These are phyloP conservation scores for Sclerodermus sp. DNA, from an alignment of 2,888 invertebrate species.

Conservation along the genomic window DNA sequence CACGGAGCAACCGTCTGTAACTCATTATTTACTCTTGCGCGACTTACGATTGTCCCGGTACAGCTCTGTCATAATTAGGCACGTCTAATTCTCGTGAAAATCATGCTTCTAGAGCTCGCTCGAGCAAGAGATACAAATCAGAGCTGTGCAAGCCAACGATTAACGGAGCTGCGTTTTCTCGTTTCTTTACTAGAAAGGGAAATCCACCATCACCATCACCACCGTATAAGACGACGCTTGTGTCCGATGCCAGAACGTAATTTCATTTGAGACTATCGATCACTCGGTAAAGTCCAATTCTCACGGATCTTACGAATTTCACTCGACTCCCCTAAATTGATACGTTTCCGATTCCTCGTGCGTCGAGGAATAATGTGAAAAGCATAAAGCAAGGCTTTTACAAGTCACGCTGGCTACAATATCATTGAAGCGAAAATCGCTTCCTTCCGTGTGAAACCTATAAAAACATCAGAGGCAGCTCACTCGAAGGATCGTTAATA, in stretches of 20 bases:
- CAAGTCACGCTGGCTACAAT: constrained; percentile 26
- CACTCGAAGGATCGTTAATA: too few relatives aligned
- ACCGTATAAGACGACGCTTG: too few relatives aligned
- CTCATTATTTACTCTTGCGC: constrained; percentile 25
- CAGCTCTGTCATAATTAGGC: constrained; percentile 35
- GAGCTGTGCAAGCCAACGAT: constrained; percentile 41
- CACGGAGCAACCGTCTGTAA: constrained; percentile 22
- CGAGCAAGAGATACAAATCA: constrained; percentile 41
- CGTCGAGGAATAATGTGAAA: background rate
- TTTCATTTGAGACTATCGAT: too few relatives aligned
- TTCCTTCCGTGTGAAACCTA: constrained; percentile 34
- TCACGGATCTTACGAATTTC: too few relatives aligned
- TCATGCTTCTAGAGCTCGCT: constrained; percentile 33
- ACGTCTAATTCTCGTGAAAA: constrained; percentile 38
- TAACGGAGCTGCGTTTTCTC: constrained; percentile 40
- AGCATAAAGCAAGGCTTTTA: constrained; percentile 30
- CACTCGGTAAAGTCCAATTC: too few relatives aligned
- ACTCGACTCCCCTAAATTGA: too few relatives aligned
- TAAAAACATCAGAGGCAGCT: constrained; percentile 41
- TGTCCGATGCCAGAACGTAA: too few relatives aligned
- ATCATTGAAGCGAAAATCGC: constrained; percentile 21
- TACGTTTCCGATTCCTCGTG: too few relatives aligned
- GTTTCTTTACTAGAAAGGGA: constrained; percentile 24
- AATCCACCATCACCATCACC: constrained; percentile 17
- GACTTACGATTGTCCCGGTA: constrained; percentile 23